Percentiles rank a stretch among this genome's conserved stretches.
Conservation (phyloP, 2,888 invertebrate genomes). For the Ophion costatus region DNA sequence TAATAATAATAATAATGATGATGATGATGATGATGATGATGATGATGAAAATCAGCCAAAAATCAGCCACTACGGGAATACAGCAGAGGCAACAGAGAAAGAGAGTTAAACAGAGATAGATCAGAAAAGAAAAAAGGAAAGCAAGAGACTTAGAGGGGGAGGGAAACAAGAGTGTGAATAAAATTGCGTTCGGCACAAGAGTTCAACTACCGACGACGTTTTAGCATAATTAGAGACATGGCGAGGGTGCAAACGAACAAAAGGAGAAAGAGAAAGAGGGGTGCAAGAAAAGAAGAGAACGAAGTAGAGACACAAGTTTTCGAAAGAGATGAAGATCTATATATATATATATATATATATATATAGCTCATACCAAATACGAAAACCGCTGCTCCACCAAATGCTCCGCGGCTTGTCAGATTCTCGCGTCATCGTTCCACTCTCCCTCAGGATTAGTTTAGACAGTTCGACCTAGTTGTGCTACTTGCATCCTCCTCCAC, state of each 20-base stretch:
- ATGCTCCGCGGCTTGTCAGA: slow-evolving; percentile 52
- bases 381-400: slow-evolving; percentile 48
- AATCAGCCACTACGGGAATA: too few species aligned
- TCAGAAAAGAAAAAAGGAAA: too few species aligned
- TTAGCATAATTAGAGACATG: slow-evolving; percentile 65
- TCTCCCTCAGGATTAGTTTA: slow-evolving; percentile 61
- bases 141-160: background rate
- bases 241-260: slow-evolving; percentile 27
- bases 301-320: slow-evolving; percentile 7
- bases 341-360: background rate
- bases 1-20: too few species aligned
- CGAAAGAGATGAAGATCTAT: slow-evolving; percentile 23
- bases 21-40: too few species aligned
- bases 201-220: slow-evolving; percentile 61
- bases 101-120: too few species aligned
- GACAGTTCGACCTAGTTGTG: slow-evolving; percentile 65
- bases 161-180: slow-evolving; percentile 6
- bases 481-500: slow-evolving; percentile 55
- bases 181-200: slow-evolving; percentile 59
- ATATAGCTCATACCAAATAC: slow-evolving; percentile 37
- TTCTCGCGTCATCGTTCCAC: slow-evolving; percentile 61
- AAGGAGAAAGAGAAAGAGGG: slow-evolving; percentile 1
- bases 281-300: background rate
- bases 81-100: too few species aligned
- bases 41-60: too few species aligned